A percentile compares a stretch with the other conserved stretches of the same genome.
These are phyloP conservation scores for Oenanthe melanoleuca DNA, from an alignment of 2,113 vertebrate species.

Conservation along the genomic window DNA sequence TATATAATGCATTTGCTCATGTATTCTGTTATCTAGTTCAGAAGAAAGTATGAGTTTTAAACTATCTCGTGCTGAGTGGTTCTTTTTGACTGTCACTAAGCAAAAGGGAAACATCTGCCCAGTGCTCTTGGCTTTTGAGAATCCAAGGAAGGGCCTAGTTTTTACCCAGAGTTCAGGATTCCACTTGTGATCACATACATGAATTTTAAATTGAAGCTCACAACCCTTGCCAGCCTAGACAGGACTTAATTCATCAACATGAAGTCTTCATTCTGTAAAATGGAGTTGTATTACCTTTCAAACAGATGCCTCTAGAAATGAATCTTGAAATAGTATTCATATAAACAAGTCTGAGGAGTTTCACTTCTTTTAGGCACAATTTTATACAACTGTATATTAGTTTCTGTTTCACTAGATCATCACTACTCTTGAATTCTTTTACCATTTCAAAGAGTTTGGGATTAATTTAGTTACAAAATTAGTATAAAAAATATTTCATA, in stretches of 20 bases:
- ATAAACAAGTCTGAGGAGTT: not conserved
- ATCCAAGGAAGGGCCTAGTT: not conserved
- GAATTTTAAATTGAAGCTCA: not conserved
- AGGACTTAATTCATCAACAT: not conserved
- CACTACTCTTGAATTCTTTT: not conserved
- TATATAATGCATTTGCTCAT: not conserved
- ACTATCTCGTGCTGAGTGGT: not conserved
- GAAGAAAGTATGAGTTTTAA: not conserved
- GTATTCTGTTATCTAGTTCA: not conserved
- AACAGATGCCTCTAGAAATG: not conserved
- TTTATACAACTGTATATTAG: not conserved
- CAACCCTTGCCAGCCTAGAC: not conserved
- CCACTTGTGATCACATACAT: rapidly evolving
- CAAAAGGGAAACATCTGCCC: not conserved
- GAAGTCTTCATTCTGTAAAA: not conserved
- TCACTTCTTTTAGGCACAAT: not conserved
- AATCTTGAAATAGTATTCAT: not conserved
- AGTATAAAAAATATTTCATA: not conserved
- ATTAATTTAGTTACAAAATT: not conserved
- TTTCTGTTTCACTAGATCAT: not conserved
- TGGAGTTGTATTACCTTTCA: not conserved
- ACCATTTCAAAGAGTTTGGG: not conserved
- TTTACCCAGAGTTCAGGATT: not conserved
- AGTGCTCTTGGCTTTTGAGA: not conserved
- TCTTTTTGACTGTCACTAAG: not conserved